A percentile compares a stretch with the other conserved stretches of the same genome.
These are phyloP conservation scores for Epinephelus malabaricus DNA, from an alignment of 2,797 vertebrate genomes.

Conservation along the genomic window DNA sequence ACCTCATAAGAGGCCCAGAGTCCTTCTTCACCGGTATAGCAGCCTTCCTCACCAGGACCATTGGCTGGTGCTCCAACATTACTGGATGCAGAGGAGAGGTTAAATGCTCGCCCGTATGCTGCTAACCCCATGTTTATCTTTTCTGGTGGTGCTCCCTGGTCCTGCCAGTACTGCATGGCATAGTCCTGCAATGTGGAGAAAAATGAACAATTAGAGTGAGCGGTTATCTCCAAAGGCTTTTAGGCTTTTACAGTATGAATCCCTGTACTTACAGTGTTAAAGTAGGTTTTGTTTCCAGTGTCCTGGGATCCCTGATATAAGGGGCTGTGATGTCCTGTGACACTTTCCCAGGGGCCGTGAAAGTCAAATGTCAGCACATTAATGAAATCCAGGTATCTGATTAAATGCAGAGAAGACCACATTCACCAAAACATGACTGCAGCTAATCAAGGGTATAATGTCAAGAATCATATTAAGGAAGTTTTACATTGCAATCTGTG, in stretches of 20 bases:
- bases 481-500: conserved; percentile 72
- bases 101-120: conserved; percentile 84
- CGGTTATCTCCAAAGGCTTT: no score
- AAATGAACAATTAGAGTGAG: no score
- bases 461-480: background rate
- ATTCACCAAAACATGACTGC: background rate
- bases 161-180: no score
- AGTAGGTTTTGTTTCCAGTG: no score
- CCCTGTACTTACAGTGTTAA: no score
- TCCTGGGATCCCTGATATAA: no score
- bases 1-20: conserved; percentile 89
- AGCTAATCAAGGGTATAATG: background rate
- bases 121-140: conserved; percentile 85
- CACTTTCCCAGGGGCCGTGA: conserved; percentile 80
- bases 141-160: conserved; percentile 75
- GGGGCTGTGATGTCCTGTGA: no score
- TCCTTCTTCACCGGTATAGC: conserved; percentile 82
- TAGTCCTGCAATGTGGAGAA: no score
- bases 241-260: no score
- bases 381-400: conserved; percentile 84
- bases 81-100: conserved; percentile 52
- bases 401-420: conserved; percentile 6
- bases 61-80: conserved; percentile 68
- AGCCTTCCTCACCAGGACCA: conserved; percentile 79
- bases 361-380: conserved; percentile 86